Conservation (phyloP, 2,113 vertebrate species). For the Periophthalmodon schlosseri region DNA sequence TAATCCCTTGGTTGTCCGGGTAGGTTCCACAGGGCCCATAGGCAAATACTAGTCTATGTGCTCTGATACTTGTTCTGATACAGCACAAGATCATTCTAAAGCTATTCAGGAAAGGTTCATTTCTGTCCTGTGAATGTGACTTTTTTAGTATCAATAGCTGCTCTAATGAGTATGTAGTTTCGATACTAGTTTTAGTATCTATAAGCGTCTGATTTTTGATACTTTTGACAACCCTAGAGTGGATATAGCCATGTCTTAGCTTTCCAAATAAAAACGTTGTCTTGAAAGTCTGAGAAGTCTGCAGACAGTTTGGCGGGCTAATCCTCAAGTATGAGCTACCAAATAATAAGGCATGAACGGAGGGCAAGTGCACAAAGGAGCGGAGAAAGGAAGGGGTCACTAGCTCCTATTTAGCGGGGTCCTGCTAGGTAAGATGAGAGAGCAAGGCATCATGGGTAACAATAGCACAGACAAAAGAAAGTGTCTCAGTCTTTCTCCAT, state of each 20-base stretch:
- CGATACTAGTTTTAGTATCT: too few species aligned
- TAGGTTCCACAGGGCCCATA: too few species aligned
- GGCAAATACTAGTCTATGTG: too few species aligned
- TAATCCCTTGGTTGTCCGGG: too few species aligned
- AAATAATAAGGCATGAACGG: slow-evolving; percentile 49
- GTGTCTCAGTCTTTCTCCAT: slow-evolving; percentile 34
- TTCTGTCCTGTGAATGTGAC: too few species aligned
- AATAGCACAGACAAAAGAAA: slow-evolving; percentile 67
- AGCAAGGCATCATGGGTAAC: slow-evolving; percentile 44
- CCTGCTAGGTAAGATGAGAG: slow-evolving; percentile 57
- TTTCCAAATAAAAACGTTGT: not conserved
- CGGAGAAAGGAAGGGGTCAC: slow-evolving; percentile 56
- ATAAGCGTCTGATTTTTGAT: too few species aligned
- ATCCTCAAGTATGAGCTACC: slow-evolving; percentile 31
- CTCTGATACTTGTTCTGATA: too few species aligned
- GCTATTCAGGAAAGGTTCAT: too few species aligned
- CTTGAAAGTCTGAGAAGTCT: not conserved
- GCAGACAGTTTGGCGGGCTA: slow-evolving; percentile 27
- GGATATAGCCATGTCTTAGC: not conserved
- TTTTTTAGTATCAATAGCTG: too few species aligned
- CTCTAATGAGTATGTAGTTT: too few species aligned
- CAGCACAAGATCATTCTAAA: too few species aligned
- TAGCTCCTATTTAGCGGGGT: slow-evolving; percentile 52
- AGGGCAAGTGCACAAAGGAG: slow-evolving; percentile 48
- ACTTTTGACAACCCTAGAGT: too few species aligned